phyloP scores from a whole-genome alignment of 2,113 vertebrate genomes.

The Ceyx cyanopectus region DNA sequence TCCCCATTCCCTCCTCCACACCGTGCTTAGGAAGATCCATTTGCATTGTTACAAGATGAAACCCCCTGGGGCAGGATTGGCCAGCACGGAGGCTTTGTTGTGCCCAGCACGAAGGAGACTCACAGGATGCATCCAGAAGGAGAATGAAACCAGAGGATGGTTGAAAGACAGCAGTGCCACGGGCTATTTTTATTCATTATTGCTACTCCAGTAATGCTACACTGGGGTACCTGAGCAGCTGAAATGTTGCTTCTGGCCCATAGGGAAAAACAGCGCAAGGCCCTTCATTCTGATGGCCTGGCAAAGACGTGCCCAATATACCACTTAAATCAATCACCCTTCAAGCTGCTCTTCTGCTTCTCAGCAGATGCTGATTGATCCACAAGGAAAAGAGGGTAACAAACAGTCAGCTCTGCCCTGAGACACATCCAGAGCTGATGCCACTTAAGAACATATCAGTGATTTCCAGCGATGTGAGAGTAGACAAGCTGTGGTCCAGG shows the following conservation, averaged over 20 bases:
- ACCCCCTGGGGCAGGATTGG: background rate
- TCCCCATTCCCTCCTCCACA: background rate
- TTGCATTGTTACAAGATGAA: background rate
- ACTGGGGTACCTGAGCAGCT: background rate
- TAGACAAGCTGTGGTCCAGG: background rate
- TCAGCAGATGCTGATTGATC: conserved; percentile 16
- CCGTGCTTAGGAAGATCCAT: background rate
- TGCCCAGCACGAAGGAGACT: background rate
- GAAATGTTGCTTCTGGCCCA: background rate
- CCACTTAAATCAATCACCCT: conserved; percentile 48
- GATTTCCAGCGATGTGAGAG: background rate
- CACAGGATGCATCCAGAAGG: background rate
- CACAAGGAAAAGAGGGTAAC: background rate
- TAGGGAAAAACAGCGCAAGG: background rate
- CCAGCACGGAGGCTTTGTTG: background rate
- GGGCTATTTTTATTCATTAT: background rate
- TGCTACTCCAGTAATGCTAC: background rate
- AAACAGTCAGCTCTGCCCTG: background rate
- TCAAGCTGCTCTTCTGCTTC: conserved; percentile 38
- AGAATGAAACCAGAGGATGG: background rate
- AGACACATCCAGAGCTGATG: background rate
- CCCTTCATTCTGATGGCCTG: background rate
- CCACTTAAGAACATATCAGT: background rate
- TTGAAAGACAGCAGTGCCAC: background rate
- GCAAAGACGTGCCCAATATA: background rate